These are phyloP conservation scores for Nymphicus hollandicus DNA, from an alignment of 2,113 vertebrate genomes.

Conservation along the genomic window DNA sequence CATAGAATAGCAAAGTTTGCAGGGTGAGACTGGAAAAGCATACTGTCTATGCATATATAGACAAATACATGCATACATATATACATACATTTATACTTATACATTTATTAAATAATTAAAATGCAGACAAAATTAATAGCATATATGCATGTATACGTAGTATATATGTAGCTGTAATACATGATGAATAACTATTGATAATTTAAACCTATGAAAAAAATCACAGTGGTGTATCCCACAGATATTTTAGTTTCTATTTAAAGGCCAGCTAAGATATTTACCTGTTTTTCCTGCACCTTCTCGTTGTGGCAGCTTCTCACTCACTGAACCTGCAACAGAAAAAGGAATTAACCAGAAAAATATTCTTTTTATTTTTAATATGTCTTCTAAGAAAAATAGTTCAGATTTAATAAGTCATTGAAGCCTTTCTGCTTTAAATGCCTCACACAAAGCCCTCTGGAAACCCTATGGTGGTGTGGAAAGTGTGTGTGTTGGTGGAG, in stretches of 20 bases:
- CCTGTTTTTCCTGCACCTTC: constrained; percentile 91
- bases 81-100: fast-evolving
- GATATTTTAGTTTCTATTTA: neutral
- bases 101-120: neutral
- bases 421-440: neutral
- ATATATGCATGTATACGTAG: neutral
- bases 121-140: neutral
- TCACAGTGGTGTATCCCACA: neutral
- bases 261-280: constrained; percentile 73
- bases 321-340: constrained; percentile 79
- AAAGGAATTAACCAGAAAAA: neutral
- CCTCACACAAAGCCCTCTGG: neutral
- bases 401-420: neutral
- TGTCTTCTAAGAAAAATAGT: neutral
- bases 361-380: neutral
- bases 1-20: neutral
- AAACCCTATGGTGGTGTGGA: neutral
- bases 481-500: neutral
- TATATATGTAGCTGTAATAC: neutral
- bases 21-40: neutral
- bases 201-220: neutral
- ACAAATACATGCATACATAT: neutral
- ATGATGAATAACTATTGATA: neutral
- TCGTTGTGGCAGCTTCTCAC: constrained; percentile 81
- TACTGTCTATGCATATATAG: neutral